Evolutionary conservation across 2,888 invertebrate species (phyloP).

Genomic region (Rhabditoides inermis): DNA sequence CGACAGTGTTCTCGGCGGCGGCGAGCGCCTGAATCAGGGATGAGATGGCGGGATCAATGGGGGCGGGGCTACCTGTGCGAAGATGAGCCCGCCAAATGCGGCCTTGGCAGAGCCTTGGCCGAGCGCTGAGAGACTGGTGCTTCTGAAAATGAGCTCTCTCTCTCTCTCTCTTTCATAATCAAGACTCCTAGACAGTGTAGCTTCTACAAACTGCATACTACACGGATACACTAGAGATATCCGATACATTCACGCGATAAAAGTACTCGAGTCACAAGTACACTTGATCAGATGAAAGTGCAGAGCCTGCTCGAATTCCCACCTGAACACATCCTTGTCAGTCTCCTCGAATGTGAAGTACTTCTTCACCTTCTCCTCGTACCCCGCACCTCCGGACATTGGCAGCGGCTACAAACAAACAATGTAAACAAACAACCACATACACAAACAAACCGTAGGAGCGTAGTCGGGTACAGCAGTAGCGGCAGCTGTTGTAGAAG

Average conservation of each 20-base stretch:
- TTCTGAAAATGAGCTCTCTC: slow-evolving; percentile 16
- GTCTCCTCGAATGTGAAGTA: slow-evolving; percentile 23
- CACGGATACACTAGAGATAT: too few relatives aligned
- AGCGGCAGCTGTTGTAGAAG: too few relatives aligned
- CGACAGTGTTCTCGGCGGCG: slow-evolving; percentile 41
- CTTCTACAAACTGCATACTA: too few relatives aligned
- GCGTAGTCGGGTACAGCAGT: too few relatives aligned
- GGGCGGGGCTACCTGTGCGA: slow-evolving; percentile 30
- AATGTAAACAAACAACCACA: too few relatives aligned
- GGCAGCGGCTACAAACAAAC: too few relatives aligned
- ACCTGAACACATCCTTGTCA: slow-evolving; percentile 22
- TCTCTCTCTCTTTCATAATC: too few relatives aligned
- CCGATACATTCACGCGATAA: too few relatives aligned
- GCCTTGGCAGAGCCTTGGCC: slow-evolving; percentile 24
- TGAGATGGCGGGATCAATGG: neutral
- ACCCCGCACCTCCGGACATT: slow-evolving; percentile 2
- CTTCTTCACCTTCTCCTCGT: slow-evolving; percentile 14
- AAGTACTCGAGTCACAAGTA: too few relatives aligned
- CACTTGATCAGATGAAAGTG: neutral
- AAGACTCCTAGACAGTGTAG: too few relatives aligned
- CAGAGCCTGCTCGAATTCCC: neutral
- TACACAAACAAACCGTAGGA: too few relatives aligned
- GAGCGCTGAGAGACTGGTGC: slow-evolving; percentile 17
- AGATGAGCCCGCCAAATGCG: slow-evolving; percentile 45
- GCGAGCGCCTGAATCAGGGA: slow-evolving; percentile 22